Percentiles rank a stretch among this genome's conserved stretches.
phyloP scores from a whole-genome alignment of 2,888 invertebrate species.

The Hirtodrosophila duncani region DNA sequence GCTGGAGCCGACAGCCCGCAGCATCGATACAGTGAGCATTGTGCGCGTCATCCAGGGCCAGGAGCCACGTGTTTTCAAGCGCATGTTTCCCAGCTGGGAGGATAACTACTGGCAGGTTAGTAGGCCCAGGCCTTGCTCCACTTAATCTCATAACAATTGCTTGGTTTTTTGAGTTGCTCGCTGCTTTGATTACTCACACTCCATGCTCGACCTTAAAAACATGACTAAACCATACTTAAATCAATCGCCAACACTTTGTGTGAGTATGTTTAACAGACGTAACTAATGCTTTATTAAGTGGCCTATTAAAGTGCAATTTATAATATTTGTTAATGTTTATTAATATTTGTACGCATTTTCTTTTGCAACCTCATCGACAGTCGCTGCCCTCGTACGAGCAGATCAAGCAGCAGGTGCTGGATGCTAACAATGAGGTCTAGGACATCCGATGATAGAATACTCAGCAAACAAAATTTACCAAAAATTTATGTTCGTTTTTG shows the following conservation, averaged over 20 bases:
- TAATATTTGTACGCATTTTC: background rate
- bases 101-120: conserved; percentile 83
- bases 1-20: conserved; percentile 83
- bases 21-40: conserved; percentile 83
- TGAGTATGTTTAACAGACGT: conserved; percentile 27
- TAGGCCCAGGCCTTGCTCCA: conserved; percentile 40
- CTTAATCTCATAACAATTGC: conserved; percentile 9
- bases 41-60: conserved; percentile 85
- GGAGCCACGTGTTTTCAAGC: conserved; percentile 87
- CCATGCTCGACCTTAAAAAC: conserved; percentile 20
- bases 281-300: conserved; percentile 10
- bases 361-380: conserved; percentile 45
- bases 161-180: conserved; percentile 10
- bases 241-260: conserved; percentile 4
- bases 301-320: background rate
- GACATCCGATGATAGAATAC: conserved; percentile 25
- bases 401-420: conserved; percentile 67
- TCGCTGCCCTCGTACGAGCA: conserved; percentile 76
- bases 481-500: conserved; percentile 48
- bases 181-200: conserved; percentile 16
- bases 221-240: conserved; percentile 15
- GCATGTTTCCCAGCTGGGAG: conserved; percentile 88
- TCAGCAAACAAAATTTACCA: conserved; percentile 58
- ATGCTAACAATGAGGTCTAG: conserved; percentile 70
- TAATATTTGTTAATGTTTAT: background rate